Base-by-base conservation (phyloP, 2,797 vertebrate genomes). In the Calcarius lapponicus region DNA sequence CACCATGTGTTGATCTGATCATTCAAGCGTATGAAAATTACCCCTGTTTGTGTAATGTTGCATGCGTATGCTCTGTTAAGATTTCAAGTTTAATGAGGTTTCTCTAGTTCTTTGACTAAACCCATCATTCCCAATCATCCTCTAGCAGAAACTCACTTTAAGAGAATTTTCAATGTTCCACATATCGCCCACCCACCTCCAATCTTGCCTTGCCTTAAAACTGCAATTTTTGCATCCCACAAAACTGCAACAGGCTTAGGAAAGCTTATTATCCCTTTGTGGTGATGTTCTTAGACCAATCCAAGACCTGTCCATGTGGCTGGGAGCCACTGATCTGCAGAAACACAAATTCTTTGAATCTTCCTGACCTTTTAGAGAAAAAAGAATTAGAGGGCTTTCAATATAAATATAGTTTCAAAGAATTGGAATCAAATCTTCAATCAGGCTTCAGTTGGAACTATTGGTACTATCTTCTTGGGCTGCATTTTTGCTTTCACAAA, bases 401-500 rank as follows among this genome's bases (percentile, higher is more conserved):
- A 20, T 80, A 28, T 31, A 80, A 81, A 53, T 86, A 21, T 3
- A 34, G 7, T 22, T 62, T 75, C 20, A 53, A 79, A 86, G 51
- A 80, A 69, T 8, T 72, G n/a, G 25, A 74, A 79, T 54, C 1
- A 83, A 32, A 43, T 69, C 42, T 72, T 80, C 50, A 64, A 10
- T 9, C 26, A 58, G 40, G 11, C 32, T 92, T 74, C 26, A 11
- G 20, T 1, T 90, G 40, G 18, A 89, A 13, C n/a, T 90, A 1
- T 64, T 57, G 12, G 10, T 69, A 4, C 38, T 45, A 0, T 73
- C 54, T 83, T 75, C 45, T 43, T 34, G 53, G 17, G 14, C 50
- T 94, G 28, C 15, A 43, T 83, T 94, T 91, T 69, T 66, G n/a
- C 80, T 88, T 84, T 88, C 43, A 65, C 34, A 88, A 58, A 32